Evolutionary conservation across 2,113 vertebrate species (phyloP).

Genomic region (Perccottus glenii): DNA sequence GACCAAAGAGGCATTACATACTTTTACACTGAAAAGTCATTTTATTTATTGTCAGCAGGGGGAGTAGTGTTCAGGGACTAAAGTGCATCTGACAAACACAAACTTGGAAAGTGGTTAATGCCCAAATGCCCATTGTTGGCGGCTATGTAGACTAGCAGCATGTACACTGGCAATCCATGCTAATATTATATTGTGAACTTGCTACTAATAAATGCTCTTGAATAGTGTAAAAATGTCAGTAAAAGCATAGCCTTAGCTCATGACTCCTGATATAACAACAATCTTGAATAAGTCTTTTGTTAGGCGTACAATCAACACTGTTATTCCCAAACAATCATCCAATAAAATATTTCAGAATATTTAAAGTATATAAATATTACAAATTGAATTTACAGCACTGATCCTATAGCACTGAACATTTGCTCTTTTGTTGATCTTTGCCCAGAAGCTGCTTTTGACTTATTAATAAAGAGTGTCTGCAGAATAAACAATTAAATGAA

Average conservation of each 20-base stretch:
- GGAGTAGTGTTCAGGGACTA: neutral
- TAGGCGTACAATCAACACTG: no score
- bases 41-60: no score
- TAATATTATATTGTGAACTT: no score
- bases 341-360: neutral
- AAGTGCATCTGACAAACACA: neutral
- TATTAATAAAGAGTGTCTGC: conserved; percentile 42
- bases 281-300: no score
- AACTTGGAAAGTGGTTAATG: neutral
- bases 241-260: no score
- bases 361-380: conserved; percentile 13
- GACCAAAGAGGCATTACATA: neutral
- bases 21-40: neutral
- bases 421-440: conserved; percentile 33
- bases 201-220: no score
- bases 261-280: no score
- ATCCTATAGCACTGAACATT: neutral
- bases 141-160: neutral
- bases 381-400: conserved; percentile 24
- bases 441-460: conserved; percentile 8
- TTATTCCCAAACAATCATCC: no score
- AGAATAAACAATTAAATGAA: conserved; percentile 50
- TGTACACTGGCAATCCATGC: no score
- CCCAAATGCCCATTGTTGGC: no score
- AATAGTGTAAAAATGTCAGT: no score